A percentile compares a stretch with the other conserved stretches of the same genome.
phyloP scores from a whole-genome alignment of 2,797 vertebrate genomes.

The Rhinogobio ventralis region DNA sequence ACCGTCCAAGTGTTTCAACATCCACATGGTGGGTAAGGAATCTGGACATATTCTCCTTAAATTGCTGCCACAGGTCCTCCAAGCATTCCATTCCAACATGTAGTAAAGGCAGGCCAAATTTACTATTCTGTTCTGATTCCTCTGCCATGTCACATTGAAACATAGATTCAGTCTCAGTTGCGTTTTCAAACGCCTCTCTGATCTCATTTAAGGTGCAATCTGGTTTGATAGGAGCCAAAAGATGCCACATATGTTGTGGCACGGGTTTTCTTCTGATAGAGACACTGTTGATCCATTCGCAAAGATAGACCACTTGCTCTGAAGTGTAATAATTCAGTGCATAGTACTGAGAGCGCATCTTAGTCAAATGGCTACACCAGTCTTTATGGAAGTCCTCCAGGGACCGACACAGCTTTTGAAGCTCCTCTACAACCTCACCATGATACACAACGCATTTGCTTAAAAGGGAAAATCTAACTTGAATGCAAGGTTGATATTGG shows the following conservation, averaged over 20 bases:
- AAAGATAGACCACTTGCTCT: slow-evolving; percentile 79
- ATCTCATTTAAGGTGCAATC: slow-evolving; percentile 69
- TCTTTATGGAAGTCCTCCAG: slow-evolving; percentile 77
- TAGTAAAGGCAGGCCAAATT: slow-evolving; percentile 36
- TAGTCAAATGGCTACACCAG: slow-evolving; percentile 73
- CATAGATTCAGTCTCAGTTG: slow-evolving; percentile 21
- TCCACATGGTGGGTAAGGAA: slow-evolving; percentile 72
- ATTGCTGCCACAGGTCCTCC: slow-evolving; percentile 73
- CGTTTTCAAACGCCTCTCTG: slow-evolving; percentile 60
- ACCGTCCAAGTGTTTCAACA: slow-evolving; percentile 69
- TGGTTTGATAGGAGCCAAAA: slow-evolving; percentile 76
- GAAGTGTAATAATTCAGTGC: slow-evolving; percentile 80
- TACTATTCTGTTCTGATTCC: slow-evolving; percentile 12
- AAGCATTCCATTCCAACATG: slow-evolving; percentile 50
- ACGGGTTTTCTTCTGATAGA: slow-evolving; percentile 42
- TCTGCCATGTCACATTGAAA: not conserved
- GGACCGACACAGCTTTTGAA: slow-evolving; percentile 69
- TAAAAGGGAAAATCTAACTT: slow-evolving; percentile 66
- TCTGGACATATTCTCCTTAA: slow-evolving; percentile 68
- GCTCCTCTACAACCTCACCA: slow-evolving; percentile 67
- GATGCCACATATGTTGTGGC: slow-evolving; percentile 74
- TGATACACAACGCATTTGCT: slow-evolving; percentile 57
- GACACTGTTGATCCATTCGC: slow-evolving; percentile 70
- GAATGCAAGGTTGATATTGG: slow-evolving; percentile 66
- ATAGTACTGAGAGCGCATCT: slow-evolving; percentile 70